Conservation (phyloP, 2,113 vertebrate species). For the Python bivittatus region DNA sequence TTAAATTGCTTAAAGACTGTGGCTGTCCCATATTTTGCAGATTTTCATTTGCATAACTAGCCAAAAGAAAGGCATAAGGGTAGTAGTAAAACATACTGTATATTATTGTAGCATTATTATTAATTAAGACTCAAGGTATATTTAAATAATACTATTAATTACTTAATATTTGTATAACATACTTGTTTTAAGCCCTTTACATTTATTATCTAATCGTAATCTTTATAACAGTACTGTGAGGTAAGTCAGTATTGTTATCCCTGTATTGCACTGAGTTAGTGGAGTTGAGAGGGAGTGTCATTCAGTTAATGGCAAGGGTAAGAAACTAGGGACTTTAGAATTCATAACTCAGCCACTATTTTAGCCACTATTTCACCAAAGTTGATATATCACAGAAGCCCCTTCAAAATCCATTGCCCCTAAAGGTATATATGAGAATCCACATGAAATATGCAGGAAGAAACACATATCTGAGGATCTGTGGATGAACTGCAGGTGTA, state of each 20-base stretch:
- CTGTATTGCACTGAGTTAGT: background rate
- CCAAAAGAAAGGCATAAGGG: background rate
- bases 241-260: background rate
- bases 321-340: background rate
- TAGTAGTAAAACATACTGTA: background rate
- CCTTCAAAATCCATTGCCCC: conserved; percentile 62
- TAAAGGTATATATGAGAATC: conserved; percentile 57
- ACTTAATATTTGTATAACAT: background rate
- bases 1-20: background rate
- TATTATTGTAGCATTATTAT: background rate
- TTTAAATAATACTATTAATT: conserved; percentile 18
- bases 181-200: background rate
- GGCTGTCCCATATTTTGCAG: background rate
- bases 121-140: background rate
- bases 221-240: background rate
- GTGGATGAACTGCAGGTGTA: conserved; percentile 58
- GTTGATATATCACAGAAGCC: conserved; percentile 37
- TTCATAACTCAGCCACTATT: background rate
- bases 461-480: conserved; percentile 60
- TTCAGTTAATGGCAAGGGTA: background rate
- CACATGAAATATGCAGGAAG: conserved; percentile 42
- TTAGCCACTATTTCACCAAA: background rate
- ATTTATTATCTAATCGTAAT: background rate
- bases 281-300: background rate
- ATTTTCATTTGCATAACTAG: background rate